These are phyloP conservation scores for Ischnus inquisitorius DNA, from an alignment of 2,888 invertebrate species.

Conservation along the genomic window DNA sequence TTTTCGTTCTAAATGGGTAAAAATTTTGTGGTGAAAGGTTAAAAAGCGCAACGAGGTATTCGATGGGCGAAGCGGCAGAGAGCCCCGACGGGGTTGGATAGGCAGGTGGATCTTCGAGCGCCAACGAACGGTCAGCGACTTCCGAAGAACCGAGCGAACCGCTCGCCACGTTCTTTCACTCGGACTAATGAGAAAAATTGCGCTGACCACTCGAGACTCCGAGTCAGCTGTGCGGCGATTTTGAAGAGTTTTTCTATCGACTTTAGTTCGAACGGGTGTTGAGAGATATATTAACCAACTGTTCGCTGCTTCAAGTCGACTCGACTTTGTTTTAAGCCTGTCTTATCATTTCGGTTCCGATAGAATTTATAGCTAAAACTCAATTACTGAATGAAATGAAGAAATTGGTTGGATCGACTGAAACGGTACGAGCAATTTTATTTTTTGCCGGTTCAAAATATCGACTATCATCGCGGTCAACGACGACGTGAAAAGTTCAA, in stretches of 20 bases:
- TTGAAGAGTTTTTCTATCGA: conserved; percentile 19
- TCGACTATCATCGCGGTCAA: conserved; percentile 2
- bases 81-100: conserved; percentile 11
- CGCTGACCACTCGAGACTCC: conserved; percentile 41
- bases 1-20: conserved; percentile 19
- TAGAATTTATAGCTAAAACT: no score
- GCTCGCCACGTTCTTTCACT: conserved; percentile 43
- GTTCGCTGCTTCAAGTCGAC: no score
- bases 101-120: conserved; percentile 67
- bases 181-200: conserved; percentile 64
- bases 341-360: no score
- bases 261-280: neutral
- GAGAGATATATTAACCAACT: neutral
- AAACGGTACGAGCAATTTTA: no score
- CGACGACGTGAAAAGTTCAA: conserved; percentile 23
- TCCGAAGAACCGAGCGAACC: conserved; percentile 49
- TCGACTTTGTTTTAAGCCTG: no score
- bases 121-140: conserved; percentile 60
- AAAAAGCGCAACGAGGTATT: conserved; percentile 10
- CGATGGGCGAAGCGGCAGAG: conserved; percentile 8
- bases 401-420: no score
- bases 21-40: conserved; percentile 17
- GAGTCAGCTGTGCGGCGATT: conserved; percentile 46
- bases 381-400: no score
- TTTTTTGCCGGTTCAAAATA: neutral